phyloP scores from a whole-genome alignment of 1,140 invertebrate genomes.

The Zaprionus lachaisei region DNA sequence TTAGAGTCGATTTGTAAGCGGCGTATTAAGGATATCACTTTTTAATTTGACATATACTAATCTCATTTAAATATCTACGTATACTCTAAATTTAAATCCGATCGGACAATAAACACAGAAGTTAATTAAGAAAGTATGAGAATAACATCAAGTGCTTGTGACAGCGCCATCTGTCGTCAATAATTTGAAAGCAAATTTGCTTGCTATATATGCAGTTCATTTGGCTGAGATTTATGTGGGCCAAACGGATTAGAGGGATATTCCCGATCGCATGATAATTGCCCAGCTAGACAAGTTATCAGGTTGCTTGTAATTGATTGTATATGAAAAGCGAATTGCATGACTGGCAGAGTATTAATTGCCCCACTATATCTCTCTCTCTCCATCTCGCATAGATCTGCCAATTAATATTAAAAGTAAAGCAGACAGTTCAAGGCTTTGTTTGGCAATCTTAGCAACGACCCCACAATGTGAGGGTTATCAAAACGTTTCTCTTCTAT shows the following conservation, averaged over 20 bases:
- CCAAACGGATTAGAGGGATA: constrained; percentile 3
- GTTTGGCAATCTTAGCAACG: background rate
- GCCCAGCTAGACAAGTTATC: constrained; percentile 8
- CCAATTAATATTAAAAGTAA: background rate
- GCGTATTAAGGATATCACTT: too few relatives aligned
- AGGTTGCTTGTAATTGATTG: constrained; percentile 15
- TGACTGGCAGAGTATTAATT: background rate
- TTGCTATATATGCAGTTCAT: too few relatives aligned
- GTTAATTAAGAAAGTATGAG: too few relatives aligned
- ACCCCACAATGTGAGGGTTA: constrained; percentile 4
- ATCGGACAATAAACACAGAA: too few relatives aligned
- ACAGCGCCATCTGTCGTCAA: too few relatives aligned
- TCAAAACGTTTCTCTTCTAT: constrained; percentile 8
- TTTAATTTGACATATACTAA: too few relatives aligned
- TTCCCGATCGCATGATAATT: constrained; percentile 18
- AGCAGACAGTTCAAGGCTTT: background rate
- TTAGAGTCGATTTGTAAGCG: too few relatives aligned
- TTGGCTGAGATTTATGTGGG: background rate
- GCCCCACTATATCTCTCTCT: background rate
- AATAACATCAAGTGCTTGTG: too few relatives aligned
- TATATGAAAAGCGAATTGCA: constrained; percentile 30
- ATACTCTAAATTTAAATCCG: too few relatives aligned
- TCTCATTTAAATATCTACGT: too few relatives aligned
- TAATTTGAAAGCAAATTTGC: too few relatives aligned
- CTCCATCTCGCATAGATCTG: background rate